Conservation (phyloP, 2,797 vertebrate genomes). For the Manis crassicaudata region DNA sequence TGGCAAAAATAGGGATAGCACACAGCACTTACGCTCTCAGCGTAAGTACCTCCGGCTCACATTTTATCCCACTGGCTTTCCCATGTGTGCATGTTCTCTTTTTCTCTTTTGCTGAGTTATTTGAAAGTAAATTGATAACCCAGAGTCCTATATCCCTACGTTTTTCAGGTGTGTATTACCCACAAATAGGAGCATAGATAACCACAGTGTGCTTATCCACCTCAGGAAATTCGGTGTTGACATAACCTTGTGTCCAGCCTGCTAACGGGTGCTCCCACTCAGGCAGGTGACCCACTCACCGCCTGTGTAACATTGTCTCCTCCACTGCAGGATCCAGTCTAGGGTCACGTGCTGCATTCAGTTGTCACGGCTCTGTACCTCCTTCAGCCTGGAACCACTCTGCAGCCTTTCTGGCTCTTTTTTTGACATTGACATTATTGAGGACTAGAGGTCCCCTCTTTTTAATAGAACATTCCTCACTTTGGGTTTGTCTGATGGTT, state of each 20-base stretch:
- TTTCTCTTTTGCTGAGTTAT: not conserved
- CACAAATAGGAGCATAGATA: not conserved
- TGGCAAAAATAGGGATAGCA: not conserved
- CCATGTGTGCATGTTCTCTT: not conserved
- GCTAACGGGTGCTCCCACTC: not conserved
- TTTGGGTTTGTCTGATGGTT: not conserved
- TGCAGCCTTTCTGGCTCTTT: not conserved
- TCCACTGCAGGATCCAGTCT: not conserved
- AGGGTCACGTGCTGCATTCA: not conserved
- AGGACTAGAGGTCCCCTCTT: not conserved
- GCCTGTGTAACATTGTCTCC: not conserved
- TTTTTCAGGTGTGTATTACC: not conserved
- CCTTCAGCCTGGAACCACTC: not conserved
- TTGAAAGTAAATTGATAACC: not conserved
- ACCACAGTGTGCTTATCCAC: not conserved
- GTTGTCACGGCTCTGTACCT: not conserved
- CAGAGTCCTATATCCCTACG: not conserved
- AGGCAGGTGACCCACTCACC: not conserved
- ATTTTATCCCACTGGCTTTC: not conserved
- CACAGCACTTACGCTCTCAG: not conserved
- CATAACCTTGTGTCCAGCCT: not conserved
- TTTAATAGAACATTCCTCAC: not conserved
- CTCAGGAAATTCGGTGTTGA: not conserved
- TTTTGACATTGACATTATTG: not conserved
- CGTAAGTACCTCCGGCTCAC: not conserved